Conservation (phyloP, 2,797 vertebrate genomes). For the Hippopotamyrus pictus region DNA sequence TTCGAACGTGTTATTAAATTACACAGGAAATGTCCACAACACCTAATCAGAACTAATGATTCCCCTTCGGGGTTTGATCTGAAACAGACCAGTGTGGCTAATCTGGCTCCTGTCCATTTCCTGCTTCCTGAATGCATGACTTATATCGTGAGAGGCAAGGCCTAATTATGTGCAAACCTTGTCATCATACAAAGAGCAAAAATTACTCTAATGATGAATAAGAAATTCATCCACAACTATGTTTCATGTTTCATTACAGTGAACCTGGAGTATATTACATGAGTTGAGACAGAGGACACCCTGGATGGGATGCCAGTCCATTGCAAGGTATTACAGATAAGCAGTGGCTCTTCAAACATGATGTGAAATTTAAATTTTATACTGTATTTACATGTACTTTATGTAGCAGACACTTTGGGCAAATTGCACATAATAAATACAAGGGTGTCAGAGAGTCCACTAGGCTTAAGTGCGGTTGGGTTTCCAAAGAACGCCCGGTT, state of each 20-base stretch:
- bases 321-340: background rate
- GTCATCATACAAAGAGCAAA: background rate
- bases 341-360: background rate
- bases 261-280: background rate
- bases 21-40: constrained; percentile 51
- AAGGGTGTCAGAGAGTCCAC: background rate
- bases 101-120: background rate
- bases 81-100: constrained; percentile 31
- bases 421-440: background rate
- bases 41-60: constrained; percentile 33
- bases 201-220: background rate
- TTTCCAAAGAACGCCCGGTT: background rate
- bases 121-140: background rate
- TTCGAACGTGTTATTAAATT: constrained; percentile 43
- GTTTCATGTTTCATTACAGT: background rate
- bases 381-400: background rate
- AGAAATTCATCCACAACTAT: background rate
- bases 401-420: background rate
- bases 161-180: background rate
- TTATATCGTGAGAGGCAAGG: background rate
- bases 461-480: background rate
- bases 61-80: constrained; percentile 34
- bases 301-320: background rate
- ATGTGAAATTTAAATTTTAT: background rate
- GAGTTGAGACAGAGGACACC: background rate